Evolutionary conservation across 2,888 invertebrate species (phyloP).

Genomic region (Tenodera sinensis): DNA sequence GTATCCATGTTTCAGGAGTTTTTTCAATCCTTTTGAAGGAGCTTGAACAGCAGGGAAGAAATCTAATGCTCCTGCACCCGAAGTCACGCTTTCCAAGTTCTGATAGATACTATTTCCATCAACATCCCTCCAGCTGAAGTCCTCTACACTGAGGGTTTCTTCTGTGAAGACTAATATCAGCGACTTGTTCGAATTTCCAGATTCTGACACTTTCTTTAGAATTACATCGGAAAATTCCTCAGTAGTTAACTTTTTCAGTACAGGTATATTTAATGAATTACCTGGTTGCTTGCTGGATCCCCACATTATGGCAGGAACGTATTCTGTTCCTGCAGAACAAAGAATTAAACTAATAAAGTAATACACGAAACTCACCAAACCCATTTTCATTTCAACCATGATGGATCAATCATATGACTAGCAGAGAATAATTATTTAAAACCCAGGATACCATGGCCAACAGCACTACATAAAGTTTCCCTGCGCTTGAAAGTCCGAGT

Average conservation of each 20-base stretch:
- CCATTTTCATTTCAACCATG: background rate
- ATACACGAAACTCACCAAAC: background rate
- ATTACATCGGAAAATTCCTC: constrained; percentile 22
- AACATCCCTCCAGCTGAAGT: constrained; percentile 51
- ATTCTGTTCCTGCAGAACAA: constrained; percentile 5
- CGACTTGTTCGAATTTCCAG: constrained; percentile 37
- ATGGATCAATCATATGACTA: constrained; percentile 16
- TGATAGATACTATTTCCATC: constrained; percentile 44
- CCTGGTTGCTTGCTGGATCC: background rate
- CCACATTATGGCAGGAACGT: constrained; percentile 29
- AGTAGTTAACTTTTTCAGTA: constrained; percentile 15
- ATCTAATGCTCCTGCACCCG: constrained; percentile 47
- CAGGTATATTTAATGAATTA: background rate
- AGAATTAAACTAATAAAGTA: background rate
- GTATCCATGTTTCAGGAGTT: constrained; percentile 45
- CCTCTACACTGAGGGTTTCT: constrained; percentile 55
- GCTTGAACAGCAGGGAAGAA: constrained; percentile 58
- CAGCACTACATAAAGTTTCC: no score
- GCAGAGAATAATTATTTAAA: background rate
- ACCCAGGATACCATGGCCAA: no score
- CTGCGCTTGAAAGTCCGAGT: no score
- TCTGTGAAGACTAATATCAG: constrained; percentile 51
- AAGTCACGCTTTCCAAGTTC: constrained; percentile 44
- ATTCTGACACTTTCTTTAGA: background rate
- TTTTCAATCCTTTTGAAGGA: constrained; percentile 54